These are phyloP conservation scores for Physocephala rufipes DNA, from an alignment of 2,888 invertebrate species.

Conservation along the genomic window DNA sequence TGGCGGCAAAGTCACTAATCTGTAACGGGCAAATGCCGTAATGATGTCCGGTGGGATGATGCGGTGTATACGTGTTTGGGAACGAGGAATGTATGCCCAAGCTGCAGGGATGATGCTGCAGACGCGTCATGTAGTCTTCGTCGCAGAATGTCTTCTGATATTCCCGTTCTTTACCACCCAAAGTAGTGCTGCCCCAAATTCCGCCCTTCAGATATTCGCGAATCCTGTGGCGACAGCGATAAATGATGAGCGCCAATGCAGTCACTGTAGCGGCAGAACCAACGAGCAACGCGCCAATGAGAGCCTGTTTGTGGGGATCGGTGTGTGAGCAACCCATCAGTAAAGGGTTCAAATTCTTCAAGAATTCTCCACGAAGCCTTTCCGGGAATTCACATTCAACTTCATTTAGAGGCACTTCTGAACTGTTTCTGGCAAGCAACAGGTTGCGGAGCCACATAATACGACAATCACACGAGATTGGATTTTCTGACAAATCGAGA, in stretches of 20 bases:
- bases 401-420: slow-evolving; percentile 60
- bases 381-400: slow-evolving; percentile 80
- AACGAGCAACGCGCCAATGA: slow-evolving; percentile 80
- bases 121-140: slow-evolving; percentile 76
- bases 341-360: slow-evolving; percentile 76
- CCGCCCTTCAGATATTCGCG: slow-evolving; percentile 82
- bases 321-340: slow-evolving; percentile 84
- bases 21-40: slow-evolving; percentile 76
- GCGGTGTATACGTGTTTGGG: slow-evolving; percentile 62
- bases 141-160: slow-evolving; percentile 91
- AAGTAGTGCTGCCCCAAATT: slow-evolving; percentile 63
- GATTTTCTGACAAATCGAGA: slow-evolving; percentile 84
- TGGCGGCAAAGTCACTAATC: slow-evolving; percentile 69
- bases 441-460: slow-evolving; percentile 82
- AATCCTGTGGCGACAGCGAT: slow-evolving; percentile 81
- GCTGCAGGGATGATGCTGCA: slow-evolving; percentile 65
- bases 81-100: slow-evolving; percentile 64
- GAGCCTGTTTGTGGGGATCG: slow-evolving; percentile 82
- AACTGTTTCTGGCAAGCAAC: slow-evolving; percentile 64
- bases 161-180: slow-evolving; percentile 81
- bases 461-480: slow-evolving; percentile 82
- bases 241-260: slow-evolving; percentile 77
- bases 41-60: slow-evolving; percentile 65
- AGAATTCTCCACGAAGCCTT: slow-evolving; percentile 75
- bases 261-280: slow-evolving; percentile 78